phyloP scores from a whole-genome alignment of 2,113 vertebrate genomes.

The Petrocephalus microphthalmus region DNA sequence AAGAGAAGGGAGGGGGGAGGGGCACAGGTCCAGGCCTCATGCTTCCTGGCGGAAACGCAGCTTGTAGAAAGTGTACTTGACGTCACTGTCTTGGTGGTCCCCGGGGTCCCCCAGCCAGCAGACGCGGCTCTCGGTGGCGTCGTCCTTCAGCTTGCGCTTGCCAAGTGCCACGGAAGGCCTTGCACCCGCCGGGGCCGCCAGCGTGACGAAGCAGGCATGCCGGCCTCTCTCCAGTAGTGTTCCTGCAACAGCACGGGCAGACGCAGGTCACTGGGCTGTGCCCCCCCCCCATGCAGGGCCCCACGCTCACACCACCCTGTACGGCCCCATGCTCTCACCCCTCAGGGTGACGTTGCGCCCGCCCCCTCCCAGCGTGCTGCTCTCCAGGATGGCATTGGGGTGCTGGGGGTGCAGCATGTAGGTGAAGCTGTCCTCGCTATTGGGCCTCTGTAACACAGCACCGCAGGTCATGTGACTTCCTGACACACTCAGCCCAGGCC shows the following conservation, averaged over 20 bases:
- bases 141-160: slow-evolving; percentile 79
- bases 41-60: slow-evolving; percentile 72
- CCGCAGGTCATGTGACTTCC: not conserved
- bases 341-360: slow-evolving; percentile 66
- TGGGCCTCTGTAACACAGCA: slow-evolving; percentile 27
- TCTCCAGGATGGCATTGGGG: slow-evolving; percentile 67
- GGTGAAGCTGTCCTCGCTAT: slow-evolving; percentile 43
- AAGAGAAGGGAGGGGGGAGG: not conserved
- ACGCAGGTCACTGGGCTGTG: not conserved
- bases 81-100: slow-evolving; percentile 36
- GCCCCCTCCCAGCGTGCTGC: slow-evolving; percentile 45
- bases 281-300: not conserved
- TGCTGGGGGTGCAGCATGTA: slow-evolving; percentile 81
- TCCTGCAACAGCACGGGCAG: slow-evolving; percentile 48
- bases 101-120: slow-evolving; percentile 44
- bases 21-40: not conserved
- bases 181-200: slow-evolving; percentile 55
- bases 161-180: slow-evolving; percentile 55
- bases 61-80: slow-evolving; percentile 69
- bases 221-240: slow-evolving; percentile 76
- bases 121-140: slow-evolving; percentile 57
- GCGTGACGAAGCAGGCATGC: slow-evolving; percentile 79
- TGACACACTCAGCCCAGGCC: not conserved
- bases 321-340: slow-evolving; percentile 53
- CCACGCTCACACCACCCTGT: too few species aligned